Evolutionary conservation across 2,888 invertebrate species (phyloP).

Genomic region (Sphaeridia pumilis): DNA sequence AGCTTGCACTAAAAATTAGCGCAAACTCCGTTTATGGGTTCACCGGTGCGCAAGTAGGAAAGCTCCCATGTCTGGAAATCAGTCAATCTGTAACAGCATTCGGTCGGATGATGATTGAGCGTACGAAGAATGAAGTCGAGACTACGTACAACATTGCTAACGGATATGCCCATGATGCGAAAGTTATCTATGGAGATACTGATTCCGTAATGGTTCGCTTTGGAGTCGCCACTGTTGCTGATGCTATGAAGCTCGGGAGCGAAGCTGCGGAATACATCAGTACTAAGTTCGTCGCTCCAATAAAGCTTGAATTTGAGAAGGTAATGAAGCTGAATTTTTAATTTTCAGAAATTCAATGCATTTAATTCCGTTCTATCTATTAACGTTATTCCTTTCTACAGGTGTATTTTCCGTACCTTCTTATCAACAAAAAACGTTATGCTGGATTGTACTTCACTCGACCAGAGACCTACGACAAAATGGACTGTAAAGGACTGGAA

Average conservation of each 20-base stretch:
- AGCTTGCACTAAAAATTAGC: constrained; percentile 92
- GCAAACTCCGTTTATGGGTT: constrained; percentile 99
- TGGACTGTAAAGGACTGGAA: constrained; percentile 98
- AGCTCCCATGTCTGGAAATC: constrained; percentile 88
- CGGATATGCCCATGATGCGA: constrained; percentile 80
- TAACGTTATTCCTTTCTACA: constrained; percentile 36
- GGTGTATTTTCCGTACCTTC: constrained; percentile 93
- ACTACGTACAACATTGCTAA: constrained; percentile 62
- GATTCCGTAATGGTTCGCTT: constrained; percentile 99
- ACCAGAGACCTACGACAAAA: constrained; percentile 85
- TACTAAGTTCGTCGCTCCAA: constrained; percentile 82
- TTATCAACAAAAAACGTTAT: constrained; percentile 98
- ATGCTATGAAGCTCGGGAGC: constrained; percentile 85
- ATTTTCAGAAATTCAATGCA: too few species aligned
- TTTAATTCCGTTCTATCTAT: too few species aligned
- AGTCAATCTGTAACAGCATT: constrained; percentile 86
- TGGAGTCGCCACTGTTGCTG: constrained; percentile 77
- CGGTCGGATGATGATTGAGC: constrained; percentile 89
- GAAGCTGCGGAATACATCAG: constrained; percentile 91
- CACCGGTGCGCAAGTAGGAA: constrained; percentile 96
- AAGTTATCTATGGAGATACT: constrained; percentile 95
- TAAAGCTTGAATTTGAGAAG: constrained; percentile 98
- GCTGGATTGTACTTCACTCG: constrained; percentile 91
- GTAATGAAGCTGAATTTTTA: too few species aligned
- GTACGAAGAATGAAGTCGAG: constrained; percentile 90